Percentiles rank a stretch among this genome's conserved stretches.
phyloP scores from a whole-genome alignment of 2,113 vertebrate species.

The Paraplagusia blochii region DNA sequence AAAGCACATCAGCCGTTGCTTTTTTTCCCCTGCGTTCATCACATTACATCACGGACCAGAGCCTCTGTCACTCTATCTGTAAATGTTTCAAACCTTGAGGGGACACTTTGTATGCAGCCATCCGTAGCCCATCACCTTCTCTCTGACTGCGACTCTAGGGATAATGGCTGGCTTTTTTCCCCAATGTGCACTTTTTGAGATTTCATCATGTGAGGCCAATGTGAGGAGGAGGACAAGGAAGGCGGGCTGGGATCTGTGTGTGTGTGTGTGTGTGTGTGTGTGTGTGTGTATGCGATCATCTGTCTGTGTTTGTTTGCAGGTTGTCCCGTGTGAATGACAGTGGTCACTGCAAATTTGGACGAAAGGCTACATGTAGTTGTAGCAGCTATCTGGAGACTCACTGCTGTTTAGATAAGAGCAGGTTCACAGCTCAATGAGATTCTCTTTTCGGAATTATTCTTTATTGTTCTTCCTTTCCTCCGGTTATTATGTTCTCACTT shows the following conservation, averaged over 20 bases:
- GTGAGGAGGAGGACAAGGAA: conserved; percentile 10
- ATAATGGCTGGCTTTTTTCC: conserved; percentile 15
- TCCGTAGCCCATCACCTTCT: conserved; percentile 25
- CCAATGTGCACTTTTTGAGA: neutral
- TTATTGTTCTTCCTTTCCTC: neutral
- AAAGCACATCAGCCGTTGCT: conserved; percentile 19
- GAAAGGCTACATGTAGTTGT: conserved; percentile 50
- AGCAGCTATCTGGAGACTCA: conserved; percentile 27
- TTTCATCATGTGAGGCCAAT: conserved; percentile 29
- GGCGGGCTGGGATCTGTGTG: neutral
- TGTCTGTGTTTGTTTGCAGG: neutral
- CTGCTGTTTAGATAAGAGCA: conserved; percentile 43
- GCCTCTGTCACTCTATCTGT: conserved; percentile 9
- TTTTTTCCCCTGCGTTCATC: neutral
- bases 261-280: neutral
- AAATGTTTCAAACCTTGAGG: conserved; percentile 43
- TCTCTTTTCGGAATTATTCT: conserved; percentile 5
- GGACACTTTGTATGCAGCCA: conserved; percentile 9
- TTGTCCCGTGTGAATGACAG: conserved; percentile 32
- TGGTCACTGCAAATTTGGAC: conserved; percentile 41
- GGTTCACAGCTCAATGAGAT: conserved; percentile 29
- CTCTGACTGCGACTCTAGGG: conserved; percentile 30
- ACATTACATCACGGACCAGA: conserved; percentile 2
- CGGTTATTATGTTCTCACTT: conserved; percentile 7
- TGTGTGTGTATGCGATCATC: neutral